Evolutionary conservation across 2,888 invertebrate species (phyloP).

Genomic region (Ernsta delagoae): DNA sequence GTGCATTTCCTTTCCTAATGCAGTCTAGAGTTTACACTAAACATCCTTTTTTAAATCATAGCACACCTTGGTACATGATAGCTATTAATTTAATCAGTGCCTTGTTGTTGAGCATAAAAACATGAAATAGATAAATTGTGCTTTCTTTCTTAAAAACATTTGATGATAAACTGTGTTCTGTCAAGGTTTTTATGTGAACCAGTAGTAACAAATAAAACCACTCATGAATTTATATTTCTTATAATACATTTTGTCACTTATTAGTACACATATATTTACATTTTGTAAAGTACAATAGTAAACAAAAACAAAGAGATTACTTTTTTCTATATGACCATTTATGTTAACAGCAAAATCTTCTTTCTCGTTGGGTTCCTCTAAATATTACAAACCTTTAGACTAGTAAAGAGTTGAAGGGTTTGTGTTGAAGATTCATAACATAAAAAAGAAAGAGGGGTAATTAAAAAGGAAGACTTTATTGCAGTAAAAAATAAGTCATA

Average conservation of each 20-base stretch:
- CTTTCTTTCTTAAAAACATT: too few relatives aligned
- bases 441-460: constrained; percentile 41
- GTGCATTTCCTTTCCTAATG: too few relatives aligned
- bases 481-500: constrained; percentile 51
- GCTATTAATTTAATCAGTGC: too few relatives aligned
- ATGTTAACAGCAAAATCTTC: constrained; percentile 32
- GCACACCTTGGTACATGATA: too few relatives aligned
- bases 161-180: too few relatives aligned
- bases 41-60: too few relatives aligned
- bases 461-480: constrained; percentile 65
- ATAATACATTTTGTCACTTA: constrained; percentile 80
- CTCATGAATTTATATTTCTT: constrained; percentile 78
- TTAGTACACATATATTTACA: constrained; percentile 76
- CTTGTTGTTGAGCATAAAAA: too few relatives aligned
- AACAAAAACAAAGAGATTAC: constrained; percentile 78
- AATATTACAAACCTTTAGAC: constrained; percentile 55
- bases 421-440: constrained; percentile 37
- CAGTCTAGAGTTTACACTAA: too few relatives aligned
- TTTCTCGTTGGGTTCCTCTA: constrained; percentile 34
- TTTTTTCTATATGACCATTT: constrained; percentile 48
- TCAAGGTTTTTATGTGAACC: too few relatives aligned
- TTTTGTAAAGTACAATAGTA: constrained; percentile 73
- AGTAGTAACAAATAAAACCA: constrained; percentile 46
- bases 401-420: constrained; percentile 59
- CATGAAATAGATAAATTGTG: too few relatives aligned